These are phyloP conservation scores for Phrynocephalus versicolor DNA, from an alignment of 2,113 vertebrate genomes.

Conservation along the genomic window DNA sequence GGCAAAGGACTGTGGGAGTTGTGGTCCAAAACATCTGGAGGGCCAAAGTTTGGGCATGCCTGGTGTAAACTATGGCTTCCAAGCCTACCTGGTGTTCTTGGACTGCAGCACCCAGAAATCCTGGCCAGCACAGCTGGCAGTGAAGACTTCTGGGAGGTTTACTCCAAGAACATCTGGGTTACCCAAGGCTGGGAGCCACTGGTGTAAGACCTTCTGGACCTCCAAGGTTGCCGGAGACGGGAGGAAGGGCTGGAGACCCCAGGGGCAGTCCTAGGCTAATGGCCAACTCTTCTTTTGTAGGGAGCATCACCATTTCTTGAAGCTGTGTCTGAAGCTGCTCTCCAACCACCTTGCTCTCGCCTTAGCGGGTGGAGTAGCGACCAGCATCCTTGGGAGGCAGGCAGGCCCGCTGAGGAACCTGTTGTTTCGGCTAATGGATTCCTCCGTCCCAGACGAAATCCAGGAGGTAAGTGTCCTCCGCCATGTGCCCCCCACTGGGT, in stretches of 20 bases:
- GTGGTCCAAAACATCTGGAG: too few relatives aligned
- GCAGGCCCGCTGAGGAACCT: slow-evolving; percentile 94
- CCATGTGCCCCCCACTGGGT: background rate
- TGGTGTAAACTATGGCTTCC: too few relatives aligned
- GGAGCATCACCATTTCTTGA: slow-evolving; percentile 95
- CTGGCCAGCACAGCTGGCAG: too few relatives aligned
- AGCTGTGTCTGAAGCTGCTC: slow-evolving; percentile 92
- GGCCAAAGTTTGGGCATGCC: too few relatives aligned
- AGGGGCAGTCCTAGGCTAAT: background rate
- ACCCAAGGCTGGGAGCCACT: too few relatives aligned
- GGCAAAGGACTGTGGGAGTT: too few relatives aligned
- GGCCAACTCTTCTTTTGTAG: slow-evolving; percentile 68
- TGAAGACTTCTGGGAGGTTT: too few relatives aligned
- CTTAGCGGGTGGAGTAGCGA: slow-evolving; percentile 94
- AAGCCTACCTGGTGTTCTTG: too few relatives aligned
- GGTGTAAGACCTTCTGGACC: background rate
- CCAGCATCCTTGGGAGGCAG: slow-evolving; percentile 94
- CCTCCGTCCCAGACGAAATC: slow-evolving; percentile 97
- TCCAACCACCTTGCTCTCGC: slow-evolving; percentile 97
- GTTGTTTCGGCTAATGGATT: slow-evolving; percentile 95
- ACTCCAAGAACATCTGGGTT: too few relatives aligned
- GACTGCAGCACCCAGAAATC: too few relatives aligned
- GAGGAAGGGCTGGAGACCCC: too few relatives aligned
- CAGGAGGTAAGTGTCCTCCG: slow-evolving; percentile 83
- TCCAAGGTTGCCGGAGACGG: background rate